Conservation (phyloP, 2,888 invertebrate genomes). For the Drosophila crucigera region DNA sequence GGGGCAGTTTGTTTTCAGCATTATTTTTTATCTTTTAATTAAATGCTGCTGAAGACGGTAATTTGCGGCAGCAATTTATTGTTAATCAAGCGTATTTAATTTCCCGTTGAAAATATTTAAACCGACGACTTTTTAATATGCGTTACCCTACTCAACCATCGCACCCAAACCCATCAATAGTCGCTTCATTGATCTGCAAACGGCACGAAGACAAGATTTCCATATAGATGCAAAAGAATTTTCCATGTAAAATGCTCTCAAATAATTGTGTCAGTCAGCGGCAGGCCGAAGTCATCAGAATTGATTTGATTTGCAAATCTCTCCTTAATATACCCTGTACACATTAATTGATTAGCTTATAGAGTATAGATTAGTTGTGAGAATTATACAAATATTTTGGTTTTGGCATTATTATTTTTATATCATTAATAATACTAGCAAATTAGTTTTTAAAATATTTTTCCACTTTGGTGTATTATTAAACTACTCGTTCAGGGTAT, state of each 20-base stretch:
- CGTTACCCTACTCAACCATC: too few species aligned
- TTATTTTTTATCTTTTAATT: conserved; percentile 69
- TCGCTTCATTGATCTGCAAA: conserved; percentile 54
- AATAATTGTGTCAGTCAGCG: conserved; percentile 58
- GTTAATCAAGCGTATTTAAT: conserved; percentile 70
- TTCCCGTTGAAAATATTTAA: conserved; percentile 54
- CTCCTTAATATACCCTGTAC: conserved; percentile 38
- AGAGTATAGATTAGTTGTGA: not conserved
- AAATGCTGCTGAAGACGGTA: conserved; percentile 48
- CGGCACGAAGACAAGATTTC: conserved; percentile 39
- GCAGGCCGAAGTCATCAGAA: conserved; percentile 54
- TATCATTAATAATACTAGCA: accelerated
- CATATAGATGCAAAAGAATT: conserved; percentile 47
- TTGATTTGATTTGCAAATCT: conserved; percentile 76
- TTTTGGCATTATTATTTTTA: not conserved
- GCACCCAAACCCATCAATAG: conserved; percentile 3
- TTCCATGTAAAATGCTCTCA: conserved; percentile 36
- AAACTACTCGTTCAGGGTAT: not conserved
- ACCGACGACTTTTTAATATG: conserved; percentile 17
- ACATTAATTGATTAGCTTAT: not conserved
- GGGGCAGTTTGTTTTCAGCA: not conserved
- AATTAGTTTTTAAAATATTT: not conserved
- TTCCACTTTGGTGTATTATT: not conserved
- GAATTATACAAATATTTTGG: not conserved
- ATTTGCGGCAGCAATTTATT: conserved; percentile 48